Evolutionary conservation across 2,888 invertebrate genomes (phyloP), one percentile per base, ranked within the genome.

Genomic region (Sisyra nigra): DNA sequence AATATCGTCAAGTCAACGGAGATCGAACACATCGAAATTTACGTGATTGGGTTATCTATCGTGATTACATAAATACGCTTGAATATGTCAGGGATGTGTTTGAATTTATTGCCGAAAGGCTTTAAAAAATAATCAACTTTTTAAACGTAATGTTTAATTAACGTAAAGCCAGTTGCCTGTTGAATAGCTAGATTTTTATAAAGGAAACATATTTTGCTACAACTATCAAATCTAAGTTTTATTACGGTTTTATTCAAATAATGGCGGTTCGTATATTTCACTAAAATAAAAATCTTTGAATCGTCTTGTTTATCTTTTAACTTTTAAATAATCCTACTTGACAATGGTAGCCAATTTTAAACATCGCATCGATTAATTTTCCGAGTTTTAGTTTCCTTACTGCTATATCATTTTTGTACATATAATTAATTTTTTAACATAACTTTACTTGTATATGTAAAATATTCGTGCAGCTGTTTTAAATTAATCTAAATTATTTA

Each of bases 21-120:
- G 57, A 60, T 47, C 54, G 55, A 3, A 66, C 69, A 4, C 54
- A 53, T 34, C 60, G 70, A 19, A 65, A 68, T 48, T 52, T 71
- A 2, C 63, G 76, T 17, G 74, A 77, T 55, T 76, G 72, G 68
- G 49, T 74, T 47, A 74, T 78, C 49, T 69, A 72, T 54, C 59
- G 74, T 38, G 76, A 77, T 52, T 76, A 74, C 58, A 69, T 75
- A 61, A 72, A 71, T 53, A 65, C 67, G 4, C 61, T 77, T 36
- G 68, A 75, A 49, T 75, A 71, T 58, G 62, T 73, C 41, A 57
- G 63, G 11, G 60, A 73, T 48, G 65, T 69, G 43, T 66, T 69
- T 54, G 58, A 64, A 24, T 24, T 24, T 24, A 24, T 24, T 24
- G 24, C 24, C 24, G 24, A 24, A 7, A 24, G 24, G 24, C 24